A percentile compares a stretch with the other conserved stretches of the same genome.
These are phyloP conservation scores for Camponotus vicinus DNA, from an alignment of 1,140 invertebrate genomes.

Conservation along the genomic window DNA sequence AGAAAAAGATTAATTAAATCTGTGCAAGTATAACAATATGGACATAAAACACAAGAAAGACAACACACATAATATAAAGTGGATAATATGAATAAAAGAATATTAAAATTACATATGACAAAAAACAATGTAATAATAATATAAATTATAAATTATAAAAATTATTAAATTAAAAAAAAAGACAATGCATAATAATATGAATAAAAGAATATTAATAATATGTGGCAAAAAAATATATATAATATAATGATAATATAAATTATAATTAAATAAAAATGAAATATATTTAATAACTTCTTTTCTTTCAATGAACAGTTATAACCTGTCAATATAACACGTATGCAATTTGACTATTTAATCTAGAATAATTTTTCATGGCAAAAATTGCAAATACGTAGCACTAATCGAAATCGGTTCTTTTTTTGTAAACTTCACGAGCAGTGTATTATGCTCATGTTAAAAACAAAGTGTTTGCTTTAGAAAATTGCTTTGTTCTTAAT, in stretches of 20 bases:
- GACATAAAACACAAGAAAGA: neutral
- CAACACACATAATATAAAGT: neutral
- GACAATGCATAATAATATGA: neutral
- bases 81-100: neutral
- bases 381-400: constrained; percentile 10
- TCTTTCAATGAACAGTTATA: neutral
- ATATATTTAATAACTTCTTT: neutral
- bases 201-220: neutral
- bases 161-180: neutral
- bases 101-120: neutral
- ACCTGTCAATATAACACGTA: neutral
- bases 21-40: neutral
- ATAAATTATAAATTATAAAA: neutral
- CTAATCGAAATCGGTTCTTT: constrained; percentile 30
- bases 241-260: neutral
- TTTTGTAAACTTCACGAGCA: constrained; percentile 12
- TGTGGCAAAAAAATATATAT: neutral
- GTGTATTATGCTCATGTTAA: neutral
- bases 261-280: neutral
- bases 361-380: neutral
- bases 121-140: neutral
- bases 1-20: neutral
- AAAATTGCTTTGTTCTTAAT: constrained; percentile 4
- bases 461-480: neutral
- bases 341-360: neutral